Percentiles rank a stretch among this genome's conserved stretches.
phyloP scores from a whole-genome alignment of 2,113 vertebrate species.

The Cyanoliseus patagonus region DNA sequence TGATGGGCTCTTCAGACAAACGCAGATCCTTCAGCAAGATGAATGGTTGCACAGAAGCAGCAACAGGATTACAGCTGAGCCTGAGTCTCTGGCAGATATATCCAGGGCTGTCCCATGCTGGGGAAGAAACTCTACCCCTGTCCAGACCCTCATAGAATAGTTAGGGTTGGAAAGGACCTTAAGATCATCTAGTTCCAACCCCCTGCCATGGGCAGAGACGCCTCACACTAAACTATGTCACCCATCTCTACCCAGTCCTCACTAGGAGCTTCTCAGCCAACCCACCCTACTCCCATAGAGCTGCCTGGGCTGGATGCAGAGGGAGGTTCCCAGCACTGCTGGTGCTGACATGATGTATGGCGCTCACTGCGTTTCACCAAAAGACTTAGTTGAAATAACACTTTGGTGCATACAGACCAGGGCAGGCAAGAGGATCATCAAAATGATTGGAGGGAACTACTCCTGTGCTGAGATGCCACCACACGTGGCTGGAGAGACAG shows the following conservation, averaged over 20 bases:
- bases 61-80: not conserved
- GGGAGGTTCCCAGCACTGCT: not conserved
- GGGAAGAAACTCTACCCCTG: not conserved
- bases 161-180: too few species aligned
- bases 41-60: not conserved
- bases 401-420: not conserved
- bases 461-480: not conserved
- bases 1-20: not conserved
- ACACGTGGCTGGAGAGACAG: not conserved
- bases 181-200: too few species aligned
- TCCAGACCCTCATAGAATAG: not conserved
- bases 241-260: not conserved
- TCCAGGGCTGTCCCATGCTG: not conserved
- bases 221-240: too few species aligned
- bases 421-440: not conserved
- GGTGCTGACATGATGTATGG: not conserved
- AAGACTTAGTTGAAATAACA: not conserved
- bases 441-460: fast-evolving
- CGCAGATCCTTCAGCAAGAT: not conserved
- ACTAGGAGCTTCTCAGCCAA: not conserved
- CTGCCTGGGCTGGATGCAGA: not conserved
- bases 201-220: too few species aligned
- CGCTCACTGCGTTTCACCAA: not conserved
- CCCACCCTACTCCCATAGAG: fast-evolving
- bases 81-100: not conserved